A percentile compares a stretch with the other conserved stretches of the same genome.
Evolutionary conservation across 2,113 vertebrate genomes (phyloP).

Genomic region (Pantherophis guttatus): DNA sequence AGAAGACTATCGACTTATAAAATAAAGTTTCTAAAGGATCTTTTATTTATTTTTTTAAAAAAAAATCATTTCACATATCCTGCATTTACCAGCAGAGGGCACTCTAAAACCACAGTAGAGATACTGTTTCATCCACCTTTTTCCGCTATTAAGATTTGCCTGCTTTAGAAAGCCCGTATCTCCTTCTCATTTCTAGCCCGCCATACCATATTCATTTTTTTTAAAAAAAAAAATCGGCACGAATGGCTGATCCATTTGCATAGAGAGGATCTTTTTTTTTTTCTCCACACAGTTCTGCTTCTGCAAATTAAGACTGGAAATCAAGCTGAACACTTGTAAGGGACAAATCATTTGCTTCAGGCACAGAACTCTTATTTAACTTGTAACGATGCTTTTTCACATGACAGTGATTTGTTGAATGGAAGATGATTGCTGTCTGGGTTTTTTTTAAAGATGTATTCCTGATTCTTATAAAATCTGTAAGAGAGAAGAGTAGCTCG

Average conservation of each 20-base stretch:
- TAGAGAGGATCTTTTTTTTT: constrained; percentile 11
- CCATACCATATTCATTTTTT: too few species aligned
- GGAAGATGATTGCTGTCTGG: not conserved
- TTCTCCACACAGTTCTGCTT: not conserved
- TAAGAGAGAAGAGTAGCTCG: too few species aligned
- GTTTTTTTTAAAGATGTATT: not conserved
- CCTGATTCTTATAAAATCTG: not conserved
- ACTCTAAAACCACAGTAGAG: constrained; percentile 8
- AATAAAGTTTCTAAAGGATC: not conserved
- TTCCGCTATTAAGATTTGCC: not conserved
- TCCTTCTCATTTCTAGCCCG: not conserved
- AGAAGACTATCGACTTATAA: not conserved
- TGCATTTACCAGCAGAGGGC: constrained; percentile 38
- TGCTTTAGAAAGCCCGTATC: not conserved
- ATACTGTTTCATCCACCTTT: not conserved
- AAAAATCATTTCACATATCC: not conserved
- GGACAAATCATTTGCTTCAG: not conserved
- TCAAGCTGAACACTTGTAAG: not conserved
- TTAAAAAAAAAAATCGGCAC: not conserved
- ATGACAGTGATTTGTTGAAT: not conserved
- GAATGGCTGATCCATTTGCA: not conserved
- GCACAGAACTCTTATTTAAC: not conserved
- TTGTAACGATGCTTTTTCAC: not conserved
- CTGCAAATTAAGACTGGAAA: constrained; percentile 24
- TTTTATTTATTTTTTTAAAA: not conserved